These are phyloP conservation scores for Drosophila watanabei DNA, from an alignment of 1,140 invertebrate species.

Conservation along the genomic window DNA sequence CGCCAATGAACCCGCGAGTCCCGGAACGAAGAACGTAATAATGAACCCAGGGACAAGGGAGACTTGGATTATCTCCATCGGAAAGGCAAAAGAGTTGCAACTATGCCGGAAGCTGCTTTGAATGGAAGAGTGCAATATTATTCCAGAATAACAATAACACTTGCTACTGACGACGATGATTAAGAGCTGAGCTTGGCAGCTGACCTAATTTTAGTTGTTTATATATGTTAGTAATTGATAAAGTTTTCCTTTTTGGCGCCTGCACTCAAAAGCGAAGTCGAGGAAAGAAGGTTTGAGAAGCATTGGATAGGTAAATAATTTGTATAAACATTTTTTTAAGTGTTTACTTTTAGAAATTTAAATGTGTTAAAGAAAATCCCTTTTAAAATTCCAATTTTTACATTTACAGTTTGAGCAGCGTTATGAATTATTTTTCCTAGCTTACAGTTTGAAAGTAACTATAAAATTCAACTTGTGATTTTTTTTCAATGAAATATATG, in stretches of 20 bases:
- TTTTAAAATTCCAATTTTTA: neutral
- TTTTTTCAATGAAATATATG: neutral
- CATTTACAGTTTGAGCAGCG: slow-evolving; percentile 10
- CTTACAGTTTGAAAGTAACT: slow-evolving; percentile 1
- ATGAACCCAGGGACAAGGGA: slow-evolving; percentile 2
- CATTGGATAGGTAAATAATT: neutral
- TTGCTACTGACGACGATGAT: slow-evolving; percentile 40
- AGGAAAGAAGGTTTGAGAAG: slow-evolving; percentile 16
- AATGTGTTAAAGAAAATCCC: neutral
- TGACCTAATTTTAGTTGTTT: slow-evolving; percentile 63
- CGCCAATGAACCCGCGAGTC: slow-evolving; percentile 22
- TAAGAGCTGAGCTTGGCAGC: slow-evolving; percentile 55
- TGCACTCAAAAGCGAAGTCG: neutral
- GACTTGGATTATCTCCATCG: slow-evolving; percentile 36
- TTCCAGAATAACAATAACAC: slow-evolving; percentile 49
- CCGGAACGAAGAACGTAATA: slow-evolving; percentile 20
- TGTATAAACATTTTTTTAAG: neutral
- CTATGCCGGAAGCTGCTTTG: slow-evolving; percentile 36
- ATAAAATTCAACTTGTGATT: neutral
- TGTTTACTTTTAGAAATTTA: no score
- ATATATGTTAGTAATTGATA: slow-evolving; percentile 19
- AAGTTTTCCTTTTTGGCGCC: slow-evolving; percentile 13
- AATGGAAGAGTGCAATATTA: slow-evolving; percentile 42
- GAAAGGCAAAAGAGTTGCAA: slow-evolving; percentile 51
- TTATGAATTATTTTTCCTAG: neutral